These are phyloP conservation scores for Peucedramus taeniatus DNA, from an alignment of 2,113 vertebrate species.

Conservation along the genomic window DNA sequence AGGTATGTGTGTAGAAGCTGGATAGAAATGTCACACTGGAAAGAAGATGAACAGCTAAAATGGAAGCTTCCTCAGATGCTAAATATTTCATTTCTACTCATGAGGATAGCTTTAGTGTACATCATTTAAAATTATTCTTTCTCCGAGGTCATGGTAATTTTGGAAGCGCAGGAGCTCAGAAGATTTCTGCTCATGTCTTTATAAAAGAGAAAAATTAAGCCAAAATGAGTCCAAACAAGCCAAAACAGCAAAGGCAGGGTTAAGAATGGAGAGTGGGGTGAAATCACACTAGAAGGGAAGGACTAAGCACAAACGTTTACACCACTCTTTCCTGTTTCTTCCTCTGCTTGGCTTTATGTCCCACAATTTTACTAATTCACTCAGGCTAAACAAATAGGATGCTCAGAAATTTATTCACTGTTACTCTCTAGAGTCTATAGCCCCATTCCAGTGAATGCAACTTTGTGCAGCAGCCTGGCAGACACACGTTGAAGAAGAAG, in stretches of 20 bases:
- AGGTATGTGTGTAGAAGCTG: background rate
- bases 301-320: background rate
- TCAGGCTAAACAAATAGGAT: background rate
- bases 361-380: background rate
- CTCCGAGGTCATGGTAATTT: background rate
- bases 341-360: background rate
- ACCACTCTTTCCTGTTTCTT: background rate
- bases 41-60: conserved; percentile 23
- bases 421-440: background rate
- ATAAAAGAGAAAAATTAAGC: background rate
- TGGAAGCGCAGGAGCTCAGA: background rate
- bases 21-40: background rate
- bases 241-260: background rate
- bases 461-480: background rate
- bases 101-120: conserved; percentile 16
- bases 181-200: background rate
- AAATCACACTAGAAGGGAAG: background rate
- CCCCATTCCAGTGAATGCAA: background rate
- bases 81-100: conserved; percentile 44
- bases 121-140: conserved; percentile 11
- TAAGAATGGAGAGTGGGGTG: background rate
- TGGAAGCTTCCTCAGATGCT: background rate
- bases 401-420: background rate
- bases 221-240: background rate
- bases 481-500: accelerated